Conservation (phyloP, 2,888 invertebrate genomes). For the Pachymerium ferrugineum region DNA sequence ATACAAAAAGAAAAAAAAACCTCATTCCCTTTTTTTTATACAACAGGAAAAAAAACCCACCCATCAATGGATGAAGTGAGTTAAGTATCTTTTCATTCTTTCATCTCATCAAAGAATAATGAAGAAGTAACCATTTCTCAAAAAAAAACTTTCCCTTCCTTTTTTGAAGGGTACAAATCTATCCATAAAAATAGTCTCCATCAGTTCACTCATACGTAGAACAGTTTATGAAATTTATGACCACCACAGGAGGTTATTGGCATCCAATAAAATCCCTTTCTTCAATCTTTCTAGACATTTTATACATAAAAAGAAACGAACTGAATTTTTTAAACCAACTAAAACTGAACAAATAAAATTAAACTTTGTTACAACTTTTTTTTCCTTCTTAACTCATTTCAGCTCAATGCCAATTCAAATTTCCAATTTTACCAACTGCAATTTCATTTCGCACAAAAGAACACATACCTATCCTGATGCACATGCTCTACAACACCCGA, state of each 20-base stretch:
- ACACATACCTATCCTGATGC: constrained; percentile 18
- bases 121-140: constrained; percentile 1
- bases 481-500: constrained; percentile 21
- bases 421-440: background rate
- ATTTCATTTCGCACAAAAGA: background rate
- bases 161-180: constrained; percentile 25
- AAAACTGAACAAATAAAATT: background rate
- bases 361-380: background rate
- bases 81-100: constrained; percentile 19
- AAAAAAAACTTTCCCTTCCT: constrained; percentile 16
- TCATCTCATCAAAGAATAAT: constrained; percentile 25
- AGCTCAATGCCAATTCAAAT: constrained; percentile 6
- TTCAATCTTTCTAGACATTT: background rate
- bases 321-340: background rate
- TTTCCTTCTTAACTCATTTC: background rate
- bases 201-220: constrained; percentile 27
- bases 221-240: constrained; percentile 24
- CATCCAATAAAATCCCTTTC: constrained; percentile 17
- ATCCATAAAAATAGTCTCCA: constrained; percentile 19
- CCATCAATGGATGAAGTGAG: background rate
- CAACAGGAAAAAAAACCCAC: background rate
- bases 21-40: background rate
- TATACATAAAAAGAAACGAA: background rate
- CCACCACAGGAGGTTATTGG: constrained; percentile 2
- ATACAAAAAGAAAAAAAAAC: background rate